phyloP scores from a whole-genome alignment of 2,888 invertebrate species.

The Noctua fimbriata region DNA sequence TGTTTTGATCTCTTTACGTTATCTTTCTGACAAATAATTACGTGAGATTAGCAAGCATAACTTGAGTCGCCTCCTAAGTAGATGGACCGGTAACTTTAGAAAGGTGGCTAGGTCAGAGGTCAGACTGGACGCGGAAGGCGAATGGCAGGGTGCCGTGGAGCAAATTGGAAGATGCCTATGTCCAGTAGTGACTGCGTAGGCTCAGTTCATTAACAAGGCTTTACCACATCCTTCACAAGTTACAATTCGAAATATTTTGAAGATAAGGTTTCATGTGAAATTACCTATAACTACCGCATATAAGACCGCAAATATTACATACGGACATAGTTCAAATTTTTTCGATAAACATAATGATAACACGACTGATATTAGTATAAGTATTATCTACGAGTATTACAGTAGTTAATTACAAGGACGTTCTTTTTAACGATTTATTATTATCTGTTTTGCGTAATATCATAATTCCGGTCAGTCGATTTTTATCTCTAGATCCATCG shows the following conservation, averaged over 20 bases:
- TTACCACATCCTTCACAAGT: not conserved
- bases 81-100: not conserved
- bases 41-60: not conserved
- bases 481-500: not conserved
- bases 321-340: not conserved
- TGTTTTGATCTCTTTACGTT: not conserved
- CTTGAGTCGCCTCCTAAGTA: not conserved
- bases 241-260: not conserved
- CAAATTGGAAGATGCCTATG: not conserved
- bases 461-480: not conserved
- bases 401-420: slow-evolving; percentile 46
- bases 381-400: slow-evolving; percentile 27
- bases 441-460: slow-evolving; percentile 11
- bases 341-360: slow-evolving; percentile 48
- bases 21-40: not conserved
- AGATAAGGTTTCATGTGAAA: not conserved
- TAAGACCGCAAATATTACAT: slow-evolving; percentile 2
- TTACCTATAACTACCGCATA: not conserved
- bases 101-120: not conserved
- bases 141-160: not conserved
- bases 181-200: not conserved
- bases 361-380: slow-evolving; percentile 20
- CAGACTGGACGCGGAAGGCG: not conserved
- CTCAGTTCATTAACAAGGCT: not conserved
- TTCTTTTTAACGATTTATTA: slow-evolving; percentile 7